Evolutionary conservation across 1,140 invertebrate species (phyloP).

Genomic region (Eufriesea mexicana): DNA sequence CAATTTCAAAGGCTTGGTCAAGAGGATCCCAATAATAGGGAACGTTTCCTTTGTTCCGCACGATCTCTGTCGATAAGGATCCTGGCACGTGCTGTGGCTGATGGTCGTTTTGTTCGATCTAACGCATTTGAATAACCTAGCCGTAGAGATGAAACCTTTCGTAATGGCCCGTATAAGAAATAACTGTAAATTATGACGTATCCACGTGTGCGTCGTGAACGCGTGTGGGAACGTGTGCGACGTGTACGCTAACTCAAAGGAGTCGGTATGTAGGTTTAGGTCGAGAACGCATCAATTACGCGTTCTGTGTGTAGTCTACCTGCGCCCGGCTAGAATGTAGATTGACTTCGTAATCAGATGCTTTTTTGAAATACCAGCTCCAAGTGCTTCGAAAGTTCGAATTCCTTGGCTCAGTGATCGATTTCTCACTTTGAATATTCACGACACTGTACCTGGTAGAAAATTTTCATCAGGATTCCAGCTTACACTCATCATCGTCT

Average conservation of each 20-base stretch:
- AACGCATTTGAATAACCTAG: conserved; percentile 9
- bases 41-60: not conserved
- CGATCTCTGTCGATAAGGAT: not conserved
- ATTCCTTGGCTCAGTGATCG: conserved; percentile 5
- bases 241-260: conserved; percentile 56
- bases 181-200: conserved; percentile 70
- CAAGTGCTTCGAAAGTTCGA: not conserved
- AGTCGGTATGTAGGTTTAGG: conserved; percentile 64
- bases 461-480: not conserved
- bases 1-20: not conserved
- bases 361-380: too few species aligned
- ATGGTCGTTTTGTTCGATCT: conserved; percentile 28
- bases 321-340: conserved; percentile 43
- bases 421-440: conserved; percentile 2
- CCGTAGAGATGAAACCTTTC: conserved; percentile 30
- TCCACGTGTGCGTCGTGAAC: conserved; percentile 45
- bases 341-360: conserved; percentile 22
- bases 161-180: conserved; percentile 50
- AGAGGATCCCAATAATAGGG: not conserved
- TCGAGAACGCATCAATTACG: conserved; percentile 69
- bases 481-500: too few species aligned
- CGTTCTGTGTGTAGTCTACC: conserved; percentile 60
- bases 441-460: too few species aligned
- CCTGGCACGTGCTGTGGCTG: not conserved
- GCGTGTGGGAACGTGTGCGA: conserved; percentile 36